Conservation (phyloP, 2,113 vertebrate species). For the Plotosus lineatus region DNA sequence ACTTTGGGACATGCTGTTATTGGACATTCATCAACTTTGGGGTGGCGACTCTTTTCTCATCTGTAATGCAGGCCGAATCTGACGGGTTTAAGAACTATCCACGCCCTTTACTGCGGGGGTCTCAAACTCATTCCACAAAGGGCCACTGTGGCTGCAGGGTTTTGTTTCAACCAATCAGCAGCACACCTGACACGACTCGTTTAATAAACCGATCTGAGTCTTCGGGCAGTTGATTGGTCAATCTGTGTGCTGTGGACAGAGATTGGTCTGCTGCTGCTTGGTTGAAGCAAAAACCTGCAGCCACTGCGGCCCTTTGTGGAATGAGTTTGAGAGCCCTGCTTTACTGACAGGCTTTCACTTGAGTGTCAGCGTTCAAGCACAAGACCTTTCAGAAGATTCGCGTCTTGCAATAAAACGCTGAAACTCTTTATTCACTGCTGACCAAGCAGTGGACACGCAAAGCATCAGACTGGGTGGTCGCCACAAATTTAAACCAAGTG, state of each 20-base stretch:
- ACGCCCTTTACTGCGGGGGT: not conserved
- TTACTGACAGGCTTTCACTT: not conserved
- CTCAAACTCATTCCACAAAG: too few species aligned
- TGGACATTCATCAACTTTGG: not conserved
- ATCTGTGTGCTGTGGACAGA: too few species aligned
- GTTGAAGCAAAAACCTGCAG: too few species aligned
- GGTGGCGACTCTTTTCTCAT: not conserved
- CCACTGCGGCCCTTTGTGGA: too few species aligned
- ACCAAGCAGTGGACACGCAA: slow-evolving; percentile 54
- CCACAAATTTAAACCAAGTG: slow-evolving; percentile 60
- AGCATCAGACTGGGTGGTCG: slow-evolving; percentile 68
- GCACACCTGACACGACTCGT: too few species aligned
- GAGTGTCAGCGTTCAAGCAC: not conserved
- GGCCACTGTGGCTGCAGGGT: too few species aligned
- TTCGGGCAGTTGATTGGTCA: too few species aligned
- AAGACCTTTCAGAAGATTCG: slow-evolving; percentile 16
- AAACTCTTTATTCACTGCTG: slow-evolving; percentile 48
- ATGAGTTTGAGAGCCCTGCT: too few species aligned
- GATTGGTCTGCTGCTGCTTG: too few species aligned
- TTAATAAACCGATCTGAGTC: too few species aligned
- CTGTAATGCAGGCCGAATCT: not conserved
- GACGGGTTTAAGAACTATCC: not conserved
- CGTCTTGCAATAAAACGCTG: slow-evolving; percentile 30
- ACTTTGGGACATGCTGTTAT: not conserved
- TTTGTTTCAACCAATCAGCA: too few species aligned